Base-by-base conservation (phyloP, 92 coral and sea anemone species). In the Actinostola sp. region DNA sequence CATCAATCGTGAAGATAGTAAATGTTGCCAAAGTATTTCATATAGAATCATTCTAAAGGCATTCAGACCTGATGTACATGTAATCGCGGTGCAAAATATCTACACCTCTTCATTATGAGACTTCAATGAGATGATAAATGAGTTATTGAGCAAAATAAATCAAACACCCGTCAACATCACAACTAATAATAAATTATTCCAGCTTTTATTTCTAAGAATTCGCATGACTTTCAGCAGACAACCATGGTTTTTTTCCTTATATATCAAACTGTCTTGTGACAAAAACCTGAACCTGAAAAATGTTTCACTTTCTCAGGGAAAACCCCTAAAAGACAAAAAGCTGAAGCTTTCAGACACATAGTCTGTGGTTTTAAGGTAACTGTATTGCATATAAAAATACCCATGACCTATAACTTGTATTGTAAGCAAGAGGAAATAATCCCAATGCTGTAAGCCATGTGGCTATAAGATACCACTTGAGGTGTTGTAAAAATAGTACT, bases 271-370 rank as follows among this genome's bases (percentile, higher is more conserved):
- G 63, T 57, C 63, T 57, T 27, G 38, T 57, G 63, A 57, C 29
- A 27, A 28, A 5, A 59, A 59, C 14, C n/a, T n/a, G n/a, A n/a
- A n/a, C n/a, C n/a, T n/a, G n/a, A n/a, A 11, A 19, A 54, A 41
- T 64, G 23, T 42, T 64, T 64, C 70, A 64, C 70, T 64, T 64
- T 64, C 70, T 39, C 70, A 41, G 52, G 54, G 53, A 41, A 42
- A 64, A 41, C 32, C 52, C 70, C 70, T 45, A 64, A 1, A 0
- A 62, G 30, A 62, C n/a, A 23, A 10, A 0, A 0, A 23, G 52
- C 53, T 64, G 70, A 64, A 21, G 53, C 70, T 64, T 12, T 3
- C 63, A 57, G 63, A 57, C 63, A 57, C 36, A 57, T 57, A 2
- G 2, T 6, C 3, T 19, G 19, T 28, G 27, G n/a, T 13, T 7